Conservation (phyloP, 2,113 vertebrate species). For the Dinomys branickii region DNA sequence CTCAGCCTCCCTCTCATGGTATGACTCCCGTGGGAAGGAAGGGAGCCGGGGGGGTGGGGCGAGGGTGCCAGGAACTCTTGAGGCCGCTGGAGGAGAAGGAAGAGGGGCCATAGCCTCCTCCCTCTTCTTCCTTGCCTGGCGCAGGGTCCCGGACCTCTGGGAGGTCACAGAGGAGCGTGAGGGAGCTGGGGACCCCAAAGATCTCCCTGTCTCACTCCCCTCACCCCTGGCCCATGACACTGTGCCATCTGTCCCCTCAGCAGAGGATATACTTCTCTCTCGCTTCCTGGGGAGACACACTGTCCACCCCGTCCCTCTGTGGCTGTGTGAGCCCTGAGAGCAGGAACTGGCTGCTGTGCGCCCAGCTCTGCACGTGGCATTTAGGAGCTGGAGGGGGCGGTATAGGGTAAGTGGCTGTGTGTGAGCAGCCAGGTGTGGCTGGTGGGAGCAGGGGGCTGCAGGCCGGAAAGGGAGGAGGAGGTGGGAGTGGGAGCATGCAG, state of each 20-base stretch:
- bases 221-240: background rate
- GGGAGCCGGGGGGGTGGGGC: background rate
- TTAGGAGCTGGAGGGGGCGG: background rate
- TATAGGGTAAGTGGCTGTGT: background rate
- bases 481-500: background rate
- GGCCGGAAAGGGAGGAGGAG: background rate
- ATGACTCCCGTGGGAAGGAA: background rate
- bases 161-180: background rate
- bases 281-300: background rate
- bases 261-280: background rate
- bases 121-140: background rate
- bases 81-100: background rate
- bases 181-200: rapidly evolving
- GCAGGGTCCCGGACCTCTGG: background rate
- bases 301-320: background rate
- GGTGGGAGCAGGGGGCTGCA: background rate
- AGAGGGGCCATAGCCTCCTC: background rate
- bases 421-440: rapidly evolving
- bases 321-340: background rate
- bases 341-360: background rate
- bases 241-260: background rate
- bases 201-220: background rate
- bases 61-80: background rate
- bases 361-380: background rate
- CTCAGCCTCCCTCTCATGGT: background rate